Conservation (phyloP, 2,113 vertebrate genomes). For the Perognathus longimembris region DNA sequence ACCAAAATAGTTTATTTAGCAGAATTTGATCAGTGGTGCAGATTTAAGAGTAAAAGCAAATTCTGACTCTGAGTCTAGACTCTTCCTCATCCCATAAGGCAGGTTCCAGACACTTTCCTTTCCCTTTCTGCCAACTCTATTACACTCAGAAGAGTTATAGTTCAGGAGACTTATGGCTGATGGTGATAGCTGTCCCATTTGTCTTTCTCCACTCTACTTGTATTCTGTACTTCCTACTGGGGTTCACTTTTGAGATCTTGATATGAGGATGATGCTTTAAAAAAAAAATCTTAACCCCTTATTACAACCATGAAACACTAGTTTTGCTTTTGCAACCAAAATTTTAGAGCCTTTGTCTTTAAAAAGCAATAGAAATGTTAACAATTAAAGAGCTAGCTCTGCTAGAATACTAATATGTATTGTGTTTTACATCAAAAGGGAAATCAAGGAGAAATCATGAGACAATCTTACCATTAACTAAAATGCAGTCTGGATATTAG, state of each 20-base stretch:
- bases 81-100: background rate
- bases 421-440: conserved; percentile 19
- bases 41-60: background rate
- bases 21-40: background rate
- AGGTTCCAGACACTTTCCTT: background rate
- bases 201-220: conserved; percentile 18
- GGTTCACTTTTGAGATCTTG: conserved; percentile 52
- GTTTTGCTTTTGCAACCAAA: conserved; percentile 3
- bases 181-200: background rate
- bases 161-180: background rate
- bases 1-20: background rate
- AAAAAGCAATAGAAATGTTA: background rate
- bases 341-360: background rate
- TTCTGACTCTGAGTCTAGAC: background rate
- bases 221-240: conserved; percentile 40
- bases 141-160: conserved; percentile 8
- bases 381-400: background rate
- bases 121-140: background rate
- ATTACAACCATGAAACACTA: background rate
- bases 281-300: conserved; percentile 45
- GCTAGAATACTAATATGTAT: background rate
- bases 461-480: background rate
- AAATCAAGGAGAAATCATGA: conserved; percentile 2
- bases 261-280: background rate
- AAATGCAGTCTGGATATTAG: background rate